Evolutionary conservation across 2,797 vertebrate genomes (phyloP).

Genomic region (Silurus lanzhouensis): DNA sequence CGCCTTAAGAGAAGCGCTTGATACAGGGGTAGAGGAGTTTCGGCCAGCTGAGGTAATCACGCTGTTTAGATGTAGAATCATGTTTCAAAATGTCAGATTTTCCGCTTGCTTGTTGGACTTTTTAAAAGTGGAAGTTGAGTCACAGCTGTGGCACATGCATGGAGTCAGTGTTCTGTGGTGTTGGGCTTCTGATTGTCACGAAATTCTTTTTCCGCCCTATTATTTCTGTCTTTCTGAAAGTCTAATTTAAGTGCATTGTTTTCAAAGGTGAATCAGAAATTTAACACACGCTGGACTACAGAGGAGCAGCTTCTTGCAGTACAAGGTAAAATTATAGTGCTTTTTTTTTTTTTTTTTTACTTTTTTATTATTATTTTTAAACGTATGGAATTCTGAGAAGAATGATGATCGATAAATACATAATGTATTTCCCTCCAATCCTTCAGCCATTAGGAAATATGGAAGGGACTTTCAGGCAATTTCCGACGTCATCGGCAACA

Average conservation of each 20-base stretch:
- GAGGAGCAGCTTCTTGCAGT: slow-evolving; percentile 98
- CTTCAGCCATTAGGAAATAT: slow-evolving; percentile 93
- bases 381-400: too few species aligned
- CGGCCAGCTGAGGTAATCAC: slow-evolving; percentile 90
- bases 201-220: neutral
- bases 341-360: neutral
- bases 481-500: slow-evolving; percentile 99
- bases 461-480: slow-evolving; percentile 99
- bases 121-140: neutral
- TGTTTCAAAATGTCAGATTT: neutral
- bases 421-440: neutral
- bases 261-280: slow-evolving; percentile 91
- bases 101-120: neutral
- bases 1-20: slow-evolving; percentile 92
- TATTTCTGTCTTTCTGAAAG: neutral
- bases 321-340: slow-evolving; percentile 81
- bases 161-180: neutral
- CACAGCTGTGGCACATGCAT: neutral
- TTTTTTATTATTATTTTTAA: too few species aligned
- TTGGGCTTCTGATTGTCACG: neutral
- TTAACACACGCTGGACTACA: slow-evolving; percentile 98
- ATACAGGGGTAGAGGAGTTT: slow-evolving; percentile 89
- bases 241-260: slow-evolving; percentile 42
- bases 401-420: too few species aligned
- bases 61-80: neutral